Evolutionary conservation across 2,888 invertebrate genomes (phyloP).

Genomic region (Rapana venosa): DNA sequence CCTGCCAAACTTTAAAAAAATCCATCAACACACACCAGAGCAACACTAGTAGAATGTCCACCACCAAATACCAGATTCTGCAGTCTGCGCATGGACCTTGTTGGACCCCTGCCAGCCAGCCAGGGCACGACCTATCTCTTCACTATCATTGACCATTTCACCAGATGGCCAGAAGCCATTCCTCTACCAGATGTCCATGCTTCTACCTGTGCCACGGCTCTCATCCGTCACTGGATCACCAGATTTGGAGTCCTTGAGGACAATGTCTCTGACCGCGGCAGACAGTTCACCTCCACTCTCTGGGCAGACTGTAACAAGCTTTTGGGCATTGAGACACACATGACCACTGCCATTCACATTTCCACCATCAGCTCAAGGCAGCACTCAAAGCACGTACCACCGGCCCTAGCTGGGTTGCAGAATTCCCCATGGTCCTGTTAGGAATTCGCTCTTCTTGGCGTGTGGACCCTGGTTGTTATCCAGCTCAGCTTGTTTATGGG

Average conservation of each 20-base stretch:
- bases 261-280: slow-evolving; percentile 39
- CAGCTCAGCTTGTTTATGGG: slow-evolving; percentile 42
- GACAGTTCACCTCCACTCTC: slow-evolving; percentile 37
- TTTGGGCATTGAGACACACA: slow-evolving; percentile 23
- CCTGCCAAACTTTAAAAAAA: slow-evolving; percentile 40
- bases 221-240: slow-evolving; percentile 40
- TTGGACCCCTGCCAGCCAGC: slow-evolving; percentile 44
- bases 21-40: slow-evolving; percentile 39
- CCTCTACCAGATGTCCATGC: slow-evolving; percentile 42
- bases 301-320: slow-evolving; percentile 37
- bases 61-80: slow-evolving; percentile 28
- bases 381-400: slow-evolving; percentile 39
- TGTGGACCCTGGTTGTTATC: slow-evolving; percentile 42
- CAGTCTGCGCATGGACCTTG: slow-evolving; percentile 40
- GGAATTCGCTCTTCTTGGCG: slow-evolving; percentile 39
- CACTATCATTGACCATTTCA: slow-evolving; percentile 46
- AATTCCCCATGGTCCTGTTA: slow-evolving; percentile 35
- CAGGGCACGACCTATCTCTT: slow-evolving; percentile 44
- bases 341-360: slow-evolving; percentile 35
- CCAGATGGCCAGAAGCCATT: slow-evolving; percentile 45
- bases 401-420: slow-evolving; percentile 30
- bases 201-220: slow-evolving; percentile 37
- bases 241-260: slow-evolving; percentile 43
- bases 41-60: slow-evolving; percentile 27
- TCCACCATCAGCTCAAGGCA: slow-evolving; percentile 41